Conservation (phyloP, 2,888 invertebrate genomes). For the Sycophila texana region DNA sequence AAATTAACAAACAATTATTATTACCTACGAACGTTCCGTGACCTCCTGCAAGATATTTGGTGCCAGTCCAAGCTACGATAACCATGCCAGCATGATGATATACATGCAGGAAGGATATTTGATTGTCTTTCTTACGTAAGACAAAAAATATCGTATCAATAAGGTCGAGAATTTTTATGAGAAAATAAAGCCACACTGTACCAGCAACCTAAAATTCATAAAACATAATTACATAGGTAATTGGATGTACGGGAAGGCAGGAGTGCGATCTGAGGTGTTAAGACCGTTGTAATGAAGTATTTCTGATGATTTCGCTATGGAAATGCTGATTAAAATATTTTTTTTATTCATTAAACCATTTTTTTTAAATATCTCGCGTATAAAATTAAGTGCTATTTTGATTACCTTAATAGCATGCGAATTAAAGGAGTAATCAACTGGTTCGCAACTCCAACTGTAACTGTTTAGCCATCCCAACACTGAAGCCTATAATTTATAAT, state of each 20-base stretch:
- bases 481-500: slow-evolving; percentile 62
- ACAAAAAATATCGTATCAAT: slow-evolving; percentile 90
- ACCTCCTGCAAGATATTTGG: slow-evolving; percentile 80
- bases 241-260: neutral
- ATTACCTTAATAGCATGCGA: slow-evolving; percentile 79
- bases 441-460: slow-evolving; percentile 84
- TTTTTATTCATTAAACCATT: neutral
- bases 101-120: slow-evolving; percentile 89
- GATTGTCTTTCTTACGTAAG: slow-evolving; percentile 88
- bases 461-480: slow-evolving; percentile 69
- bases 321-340: neutral
- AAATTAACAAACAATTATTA: no score
- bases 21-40: slow-evolving; percentile 68
- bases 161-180: slow-evolving; percentile 84
- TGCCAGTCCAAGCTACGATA: slow-evolving; percentile 80
- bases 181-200: slow-evolving; percentile 82
- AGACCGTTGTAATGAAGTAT: neutral
- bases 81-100: slow-evolving; percentile 93
- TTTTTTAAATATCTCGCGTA: neutral
- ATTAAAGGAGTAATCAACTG: slow-evolving; percentile 81
- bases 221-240: neutral
- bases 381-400: neutral
- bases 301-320: no score
- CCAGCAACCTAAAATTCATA: slow-evolving; percentile 74
- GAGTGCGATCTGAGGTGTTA: neutral